phyloP scores from a whole-genome alignment of 1,140 invertebrate species.

The Drosophila teissieri region DNA sequence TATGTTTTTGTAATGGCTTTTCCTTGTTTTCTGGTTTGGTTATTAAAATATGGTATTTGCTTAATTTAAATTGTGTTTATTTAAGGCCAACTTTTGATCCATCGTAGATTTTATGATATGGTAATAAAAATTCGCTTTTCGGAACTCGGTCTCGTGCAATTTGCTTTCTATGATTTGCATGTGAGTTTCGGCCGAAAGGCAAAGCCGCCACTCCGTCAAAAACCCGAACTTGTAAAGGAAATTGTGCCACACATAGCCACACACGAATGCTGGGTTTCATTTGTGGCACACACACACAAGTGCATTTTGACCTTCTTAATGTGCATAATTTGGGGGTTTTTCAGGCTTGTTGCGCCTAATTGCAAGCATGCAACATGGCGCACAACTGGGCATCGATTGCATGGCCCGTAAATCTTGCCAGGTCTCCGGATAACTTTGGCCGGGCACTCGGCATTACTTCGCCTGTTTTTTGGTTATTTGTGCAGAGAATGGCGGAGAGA shows the following conservation, averaged over 20 bases:
- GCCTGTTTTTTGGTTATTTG: slow-evolving; percentile 5
- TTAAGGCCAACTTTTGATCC: background rate
- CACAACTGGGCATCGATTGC: slow-evolving; percentile 70
- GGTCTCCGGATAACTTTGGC: slow-evolving; percentile 28
- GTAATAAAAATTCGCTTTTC: background rate
- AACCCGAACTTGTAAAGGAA: slow-evolving; percentile 21
- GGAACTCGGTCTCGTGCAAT: slow-evolving; percentile 7
- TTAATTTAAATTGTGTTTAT: too few species aligned
- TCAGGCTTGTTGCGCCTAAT: slow-evolving; percentile 54
- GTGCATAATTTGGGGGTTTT: slow-evolving; percentile 44
- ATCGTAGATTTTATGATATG: too few species aligned
- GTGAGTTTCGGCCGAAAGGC: slow-evolving; percentile 28
- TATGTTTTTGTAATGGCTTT: slow-evolving; percentile 19
- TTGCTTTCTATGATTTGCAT: slow-evolving; percentile 34
- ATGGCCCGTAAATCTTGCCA: slow-evolving; percentile 73
- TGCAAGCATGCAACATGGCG: slow-evolving; percentile 66
- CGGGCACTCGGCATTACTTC: background rate
- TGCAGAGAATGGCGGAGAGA: background rate
- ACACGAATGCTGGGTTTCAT: slow-evolving; percentile 5
- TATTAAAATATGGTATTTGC: background rate
- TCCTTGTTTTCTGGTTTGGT: background rate
- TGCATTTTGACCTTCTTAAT: slow-evolving; percentile 34
- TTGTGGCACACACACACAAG: slow-evolving; percentile 23
- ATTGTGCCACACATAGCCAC: background rate
- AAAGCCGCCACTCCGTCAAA: slow-evolving; percentile 17